Base-by-base conservation (phyloP, 2,113 vertebrate genomes). In the Paralichthys olivaceus region DNA sequence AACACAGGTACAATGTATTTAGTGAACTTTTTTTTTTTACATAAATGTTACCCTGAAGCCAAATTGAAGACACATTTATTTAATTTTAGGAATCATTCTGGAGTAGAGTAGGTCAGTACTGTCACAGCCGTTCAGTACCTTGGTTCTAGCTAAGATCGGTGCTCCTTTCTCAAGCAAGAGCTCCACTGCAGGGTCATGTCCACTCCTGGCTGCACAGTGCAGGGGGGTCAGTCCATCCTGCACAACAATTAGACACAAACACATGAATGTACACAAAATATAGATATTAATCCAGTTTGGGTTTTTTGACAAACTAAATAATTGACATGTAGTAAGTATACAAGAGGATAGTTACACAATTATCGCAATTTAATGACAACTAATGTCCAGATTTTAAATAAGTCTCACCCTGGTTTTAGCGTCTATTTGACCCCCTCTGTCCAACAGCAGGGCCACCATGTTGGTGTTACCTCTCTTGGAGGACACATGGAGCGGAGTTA, bases 381-480 rank as follows among this genome's bases (percentile, higher is more conserved):
- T 69, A 9, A 45, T n/a, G 57, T 54, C 19, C 23, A 28, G 15
- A 61, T 20, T 51, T 56, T 45, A 49, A n/a, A 57, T 25, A 7
- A 47, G 37, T 72, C 93, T 96, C 92, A 99, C 98, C 93, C 97
- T 96, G 63, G 98, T 99, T 93, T 99, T 99, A 90, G 97, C 98
- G 89, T 99, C 98, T 49, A 99, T 99, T 91, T 99, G 96, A 78
- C 94, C 95, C n/a, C 96, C 96, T 1, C 97, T 94, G 90, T 99
- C 97, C 93, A 99, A 91, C 71, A 99, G 93, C 85, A 99, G 95
- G 84, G 95, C 96, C 91, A 98, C 97, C 98, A 99, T 99, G 3
- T 98, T 98, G 84, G 96, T 97, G 0, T 99, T 99, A 63, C 98
- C 98, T 2, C 98, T 96, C 93, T 99, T 98, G 0, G 98, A 98